Evolutionary conservation across 1,140 invertebrate species (phyloP), one percentile per base, ranked within the genome.

Genomic region (Ceratina calcarata): DNA sequence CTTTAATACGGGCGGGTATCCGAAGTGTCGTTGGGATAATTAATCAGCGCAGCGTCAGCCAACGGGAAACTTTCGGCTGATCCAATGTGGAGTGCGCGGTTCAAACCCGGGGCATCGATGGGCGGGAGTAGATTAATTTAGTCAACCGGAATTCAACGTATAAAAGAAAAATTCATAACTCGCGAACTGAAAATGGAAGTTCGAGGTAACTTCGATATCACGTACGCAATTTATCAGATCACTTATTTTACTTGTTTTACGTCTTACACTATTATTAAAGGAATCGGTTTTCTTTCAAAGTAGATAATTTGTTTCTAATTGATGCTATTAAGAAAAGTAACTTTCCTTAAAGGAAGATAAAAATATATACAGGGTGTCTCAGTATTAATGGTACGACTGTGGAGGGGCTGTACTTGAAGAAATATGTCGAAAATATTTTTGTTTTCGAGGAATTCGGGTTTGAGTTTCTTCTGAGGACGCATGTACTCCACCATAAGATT

Each of bases 1-100:
- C 61, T 71, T 70, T 80, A 74, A 79, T 83, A 58, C n/a, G 49
- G 57, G 45, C n/a, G 32, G 57, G 37, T 45, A 70, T 51, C 61
- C 20, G 57, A 75, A 71, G 66, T 67, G 58, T 78, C 70, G 37
- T 71, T 71, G 53, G 57, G 67, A 67, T 84, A 80, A 84, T 84
- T 83, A 75, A 78, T 71, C 69, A 32, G 65, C 10, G 65, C 20
- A 24, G 12, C 32, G 16, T 71, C 49, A 15, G n/a, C 49, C n/a
- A 24, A 18, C n/a, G 27, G 16, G 15, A 10, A 37, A n/a, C 49
- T 55, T 49, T 24, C 1, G 7, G 1, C 16, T 20, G 18, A 51
- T 69, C 20, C 22, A 20, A 16, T 16, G 7, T 2, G 13, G 37
- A n/a, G 32, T 49, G 4, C 6, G 62, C 32, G 49, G 20, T 57